Evolutionary conservation across 2,797 vertebrate genomes (phyloP), one percentile per base, ranked within the genome.

Genomic region (Leptodactylus fallax): DNA sequence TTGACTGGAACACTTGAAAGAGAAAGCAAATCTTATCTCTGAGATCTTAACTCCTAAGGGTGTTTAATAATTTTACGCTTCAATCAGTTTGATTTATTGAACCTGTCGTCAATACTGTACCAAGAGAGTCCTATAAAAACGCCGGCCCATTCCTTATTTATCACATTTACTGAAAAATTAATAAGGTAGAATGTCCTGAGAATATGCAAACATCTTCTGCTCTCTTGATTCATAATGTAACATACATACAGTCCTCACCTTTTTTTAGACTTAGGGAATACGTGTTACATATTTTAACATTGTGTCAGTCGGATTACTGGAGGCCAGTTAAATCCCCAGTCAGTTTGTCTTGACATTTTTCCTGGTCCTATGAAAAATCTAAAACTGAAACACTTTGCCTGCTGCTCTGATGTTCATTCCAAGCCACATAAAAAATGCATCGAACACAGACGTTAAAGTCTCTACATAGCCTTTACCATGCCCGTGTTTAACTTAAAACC

Each of bases 51-150:
- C 83, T 76, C 83, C 12, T 60, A 13, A 0, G 56, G 69, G 53
- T 49, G 16, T 85, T 85, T 76, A 74, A 51, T 76, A n/a, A 85
- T 76, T 85, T 45, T 76, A 60, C 58, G 58, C 71, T 78, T 61
- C 71, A 77, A 61, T 78, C 85, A 61, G 45, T 81, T 81, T 83
- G 79, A 83, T 84, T 78, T 69, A 67, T 84, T 58, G 51, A 77
- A 45, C n/a, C 13, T 67, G 81, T 84, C 81, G 56, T 74, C 45
- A 78, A 83, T 74, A 53, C 45, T 53, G 47, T 53, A 65, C 53
- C 79, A 8, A 16, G 21, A 78, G 27, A 79, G 67, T 71, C 51
- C 21, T 49, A 51, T 61, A 81, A 72, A 83, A 25, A 56, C 36
- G 13, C 27, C 21, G 4, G n/a, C 7, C 23, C 69, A n/a, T 84